phyloP scores from a whole-genome alignment of 2,888 invertebrate genomes.

The Sinodicranocentrus sp. region DNA sequence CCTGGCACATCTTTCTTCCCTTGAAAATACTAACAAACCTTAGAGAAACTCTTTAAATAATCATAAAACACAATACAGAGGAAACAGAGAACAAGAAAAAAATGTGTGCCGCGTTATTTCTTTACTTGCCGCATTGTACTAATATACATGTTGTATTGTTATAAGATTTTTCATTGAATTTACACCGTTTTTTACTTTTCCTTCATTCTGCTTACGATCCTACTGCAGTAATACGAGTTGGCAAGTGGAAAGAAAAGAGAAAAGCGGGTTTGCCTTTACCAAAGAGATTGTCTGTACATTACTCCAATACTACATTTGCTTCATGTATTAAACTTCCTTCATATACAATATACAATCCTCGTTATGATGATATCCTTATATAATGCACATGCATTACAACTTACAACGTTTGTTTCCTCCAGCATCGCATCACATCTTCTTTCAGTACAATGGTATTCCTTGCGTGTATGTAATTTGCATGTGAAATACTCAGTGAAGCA shows the following conservation, averaged over 20 bases:
- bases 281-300: too few species aligned
- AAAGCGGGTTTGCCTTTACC: too few species aligned
- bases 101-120: neutral
- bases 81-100: constrained; percentile 15
- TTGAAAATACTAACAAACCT: constrained; percentile 10
- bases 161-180: constrained; percentile 54
- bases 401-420: too few species aligned
- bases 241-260: too few species aligned
- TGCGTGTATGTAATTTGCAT: constrained; percentile 52
- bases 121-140: constrained; percentile 45
- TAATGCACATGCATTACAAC: too few species aligned
- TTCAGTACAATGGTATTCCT: constrained; percentile 2
- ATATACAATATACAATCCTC: too few species aligned
- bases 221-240: too few species aligned
- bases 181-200: constrained; percentile 40
- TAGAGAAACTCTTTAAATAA: constrained; percentile 29
- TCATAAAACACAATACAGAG: constrained; percentile 22
- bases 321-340: too few species aligned
- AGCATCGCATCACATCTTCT: too few species aligned
- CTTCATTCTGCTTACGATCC: neutral
- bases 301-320: too few species aligned
- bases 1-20: neutral
- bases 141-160: constrained; percentile 23
- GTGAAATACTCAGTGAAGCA: constrained; percentile 54
- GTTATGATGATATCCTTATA: too few species aligned